phyloP scores from a whole-genome alignment of 1,140 invertebrate species.

The Drosophila orena region DNA sequence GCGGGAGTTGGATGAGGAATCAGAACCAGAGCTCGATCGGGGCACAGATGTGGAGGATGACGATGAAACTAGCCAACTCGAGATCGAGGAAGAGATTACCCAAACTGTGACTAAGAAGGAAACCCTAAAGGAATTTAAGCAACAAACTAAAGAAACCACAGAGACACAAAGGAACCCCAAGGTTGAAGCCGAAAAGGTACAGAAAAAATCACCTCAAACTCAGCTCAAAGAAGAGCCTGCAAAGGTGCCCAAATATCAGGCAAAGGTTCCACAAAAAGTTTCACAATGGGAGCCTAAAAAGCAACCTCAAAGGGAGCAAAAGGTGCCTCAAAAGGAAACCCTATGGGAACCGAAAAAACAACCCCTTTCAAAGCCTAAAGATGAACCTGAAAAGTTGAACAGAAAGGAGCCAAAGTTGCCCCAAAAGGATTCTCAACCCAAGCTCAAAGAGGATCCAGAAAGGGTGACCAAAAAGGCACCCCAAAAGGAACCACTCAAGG shows the following conservation, averaged over 20 bases:
- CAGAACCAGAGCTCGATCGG: slow-evolving; percentile 46
- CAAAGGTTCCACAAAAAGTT: slow-evolving; percentile 9
- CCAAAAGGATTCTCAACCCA: slow-evolving; percentile 1
- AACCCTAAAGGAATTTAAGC: slow-evolving; percentile 1
- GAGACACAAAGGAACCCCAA: slow-evolving; percentile 13
- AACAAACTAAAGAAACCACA: slow-evolving; percentile 17
- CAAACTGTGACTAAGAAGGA: slow-evolving; percentile 6
- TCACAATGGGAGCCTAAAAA: slow-evolving; percentile 20
- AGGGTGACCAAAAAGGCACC: not conserved
- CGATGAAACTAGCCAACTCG: not conserved
- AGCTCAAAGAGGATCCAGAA: slow-evolving; percentile 8
- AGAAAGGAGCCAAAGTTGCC: not conserved
- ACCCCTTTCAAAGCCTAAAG: not conserved
- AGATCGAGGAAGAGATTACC: slow-evolving; percentile 19
- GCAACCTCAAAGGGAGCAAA: slow-evolving; percentile 13
- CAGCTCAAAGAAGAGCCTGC: slow-evolving; percentile 8
- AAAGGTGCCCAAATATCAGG: slow-evolving; percentile 11
- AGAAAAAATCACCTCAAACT: slow-evolving; percentile 4
- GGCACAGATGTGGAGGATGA: slow-evolving; percentile 43
- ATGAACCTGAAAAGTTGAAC: slow-evolving; percentile 10
- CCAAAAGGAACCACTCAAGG: slow-evolving; percentile 1
- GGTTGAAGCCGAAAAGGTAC: slow-evolving; percentile 1
- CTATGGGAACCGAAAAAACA: slow-evolving; percentile 5
- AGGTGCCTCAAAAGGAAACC: not conserved
- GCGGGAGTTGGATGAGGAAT: slow-evolving; percentile 43